Conservation (phyloP, 2,797 vertebrate genomes). For the Philypnodon macrostomus region DNA sequence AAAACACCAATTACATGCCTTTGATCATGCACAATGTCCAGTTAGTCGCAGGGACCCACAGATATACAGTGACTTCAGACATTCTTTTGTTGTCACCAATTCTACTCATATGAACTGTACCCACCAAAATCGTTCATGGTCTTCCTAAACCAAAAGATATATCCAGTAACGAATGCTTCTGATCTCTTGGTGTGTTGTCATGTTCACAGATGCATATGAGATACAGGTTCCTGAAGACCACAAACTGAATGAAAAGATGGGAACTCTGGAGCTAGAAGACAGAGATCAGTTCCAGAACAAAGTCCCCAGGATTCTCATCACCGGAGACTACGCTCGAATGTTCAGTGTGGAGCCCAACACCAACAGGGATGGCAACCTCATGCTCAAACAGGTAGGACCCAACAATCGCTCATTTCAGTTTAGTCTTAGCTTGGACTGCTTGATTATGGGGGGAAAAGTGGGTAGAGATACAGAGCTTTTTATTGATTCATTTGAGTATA, state of each 20-base stretch:
- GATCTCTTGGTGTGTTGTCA: constrained; percentile 8
- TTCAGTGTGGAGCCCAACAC: constrained; percentile 75
- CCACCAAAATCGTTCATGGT: no score
- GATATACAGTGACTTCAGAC: not conserved
- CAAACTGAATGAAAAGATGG: constrained; percentile 75
- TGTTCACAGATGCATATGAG: constrained; percentile 70
- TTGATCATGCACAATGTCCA: no score
- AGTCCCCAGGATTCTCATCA: constrained; percentile 81
- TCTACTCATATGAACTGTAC: no score
- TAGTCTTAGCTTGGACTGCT: no score
- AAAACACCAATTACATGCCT: no score
- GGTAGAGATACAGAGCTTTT: no score
- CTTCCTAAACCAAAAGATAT: no score
- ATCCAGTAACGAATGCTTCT: not conserved
- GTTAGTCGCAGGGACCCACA: no score
- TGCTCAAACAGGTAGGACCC: constrained; percentile 81
- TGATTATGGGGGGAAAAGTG: no score
- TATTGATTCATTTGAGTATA: no score
- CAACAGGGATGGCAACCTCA: constrained; percentile 83
- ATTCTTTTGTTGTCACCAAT: no score
- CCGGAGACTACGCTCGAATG: constrained; percentile 33
- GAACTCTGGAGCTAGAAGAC: constrained; percentile 81
- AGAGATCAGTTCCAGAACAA: constrained; percentile 87
- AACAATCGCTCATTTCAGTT: not conserved
- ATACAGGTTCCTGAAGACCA: constrained; percentile 83